Conservation (phyloP, 2,888 invertebrate genomes). For the Drosophila subquinaria region DNA sequence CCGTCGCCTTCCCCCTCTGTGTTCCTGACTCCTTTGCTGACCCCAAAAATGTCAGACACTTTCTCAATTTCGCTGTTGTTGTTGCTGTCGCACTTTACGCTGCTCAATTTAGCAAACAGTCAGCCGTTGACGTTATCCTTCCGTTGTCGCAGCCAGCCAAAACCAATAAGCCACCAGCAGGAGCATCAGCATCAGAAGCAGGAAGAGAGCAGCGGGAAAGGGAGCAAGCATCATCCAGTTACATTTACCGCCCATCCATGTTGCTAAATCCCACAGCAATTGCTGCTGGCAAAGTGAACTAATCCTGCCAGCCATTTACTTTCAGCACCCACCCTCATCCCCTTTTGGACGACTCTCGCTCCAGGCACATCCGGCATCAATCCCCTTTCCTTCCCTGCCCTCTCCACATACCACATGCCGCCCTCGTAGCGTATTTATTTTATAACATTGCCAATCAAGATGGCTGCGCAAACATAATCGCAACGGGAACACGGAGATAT, state of each 20-base stretch:
- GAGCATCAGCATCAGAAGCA: slow-evolving; percentile 26
- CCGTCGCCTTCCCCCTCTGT: slow-evolving; percentile 3
- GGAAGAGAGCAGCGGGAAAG: slow-evolving; percentile 16
- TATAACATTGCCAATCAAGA: slow-evolving; percentile 86
- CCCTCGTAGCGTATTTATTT: slow-evolving; percentile 84
- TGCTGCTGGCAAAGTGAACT: slow-evolving; percentile 74
- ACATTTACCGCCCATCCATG: slow-evolving; percentile 59
- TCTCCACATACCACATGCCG: slow-evolving; percentile 28
- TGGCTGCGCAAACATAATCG: slow-evolving; percentile 86
- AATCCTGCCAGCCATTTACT: slow-evolving; percentile 64
- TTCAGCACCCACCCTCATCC: slow-evolving; percentile 36
- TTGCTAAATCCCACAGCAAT: slow-evolving; percentile 79
- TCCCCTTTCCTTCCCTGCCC: background rate
- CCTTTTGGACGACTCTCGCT: slow-evolving; percentile 35
- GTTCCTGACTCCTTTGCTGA: slow-evolving; percentile 10
- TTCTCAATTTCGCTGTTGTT: slow-evolving; percentile 49
- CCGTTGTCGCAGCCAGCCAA: slow-evolving; percentile 70
- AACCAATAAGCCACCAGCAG: slow-evolving; percentile 79
- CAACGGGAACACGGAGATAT: slow-evolving; percentile 64
- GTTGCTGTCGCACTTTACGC: slow-evolving; percentile 75
- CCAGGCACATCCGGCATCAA: slow-evolving; percentile 62
- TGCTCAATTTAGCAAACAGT: slow-evolving; percentile 83
- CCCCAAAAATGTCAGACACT: slow-evolving; percentile 56
- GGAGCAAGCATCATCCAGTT: slow-evolving; percentile 38
- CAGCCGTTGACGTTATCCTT: slow-evolving; percentile 81